Conservation (phyloP, 2,797 vertebrate species). For the Notolepis coatsorum region DNA sequence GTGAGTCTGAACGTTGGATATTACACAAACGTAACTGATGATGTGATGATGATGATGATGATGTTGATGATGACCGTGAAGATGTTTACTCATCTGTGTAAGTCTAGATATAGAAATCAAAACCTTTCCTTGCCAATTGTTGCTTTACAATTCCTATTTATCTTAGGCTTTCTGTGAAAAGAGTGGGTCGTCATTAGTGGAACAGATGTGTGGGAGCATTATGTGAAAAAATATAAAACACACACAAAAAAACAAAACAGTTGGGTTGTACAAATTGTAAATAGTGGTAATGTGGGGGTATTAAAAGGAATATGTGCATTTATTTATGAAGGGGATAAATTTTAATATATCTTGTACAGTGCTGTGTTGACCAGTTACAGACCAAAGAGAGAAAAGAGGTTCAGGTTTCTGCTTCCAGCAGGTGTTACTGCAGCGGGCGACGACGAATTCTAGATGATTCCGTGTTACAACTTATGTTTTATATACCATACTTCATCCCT, state of each 20-base stretch:
- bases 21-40: neutral
- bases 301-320: slow-evolving; percentile 78
- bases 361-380: slow-evolving; percentile 77
- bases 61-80: slow-evolving; percentile 15
- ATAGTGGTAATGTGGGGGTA: slow-evolving; percentile 66
- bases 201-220: neutral
- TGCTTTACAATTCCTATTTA: neutral
- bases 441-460: slow-evolving; percentile 40
- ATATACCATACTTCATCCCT: slow-evolving; percentile 39
- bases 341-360: slow-evolving; percentile 86
- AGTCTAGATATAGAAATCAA: slow-evolving; percentile 19
- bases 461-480: slow-evolving; percentile 71
- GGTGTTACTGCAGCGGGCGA: slow-evolving; percentile 76
- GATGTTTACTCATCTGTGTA: slow-evolving; percentile 14
- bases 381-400: slow-evolving; percentile 47
- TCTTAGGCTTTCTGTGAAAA: neutral
- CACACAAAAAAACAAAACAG: neutral
- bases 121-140: slow-evolving; percentile 5
- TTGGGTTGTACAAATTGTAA: slow-evolving; percentile 80
- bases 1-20: neutral
- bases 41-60: neutral
- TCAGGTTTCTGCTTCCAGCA: slow-evolving; percentile 79
- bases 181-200: neutral
- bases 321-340: slow-evolving; percentile 87
- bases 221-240: neutral